Percentiles rank a stretch among this genome's conserved stretches.
These are phyloP conservation scores for Rugalucina vietnamica DNA, from an alignment of 2,888 invertebrate species.

Conservation along the genomic window DNA sequence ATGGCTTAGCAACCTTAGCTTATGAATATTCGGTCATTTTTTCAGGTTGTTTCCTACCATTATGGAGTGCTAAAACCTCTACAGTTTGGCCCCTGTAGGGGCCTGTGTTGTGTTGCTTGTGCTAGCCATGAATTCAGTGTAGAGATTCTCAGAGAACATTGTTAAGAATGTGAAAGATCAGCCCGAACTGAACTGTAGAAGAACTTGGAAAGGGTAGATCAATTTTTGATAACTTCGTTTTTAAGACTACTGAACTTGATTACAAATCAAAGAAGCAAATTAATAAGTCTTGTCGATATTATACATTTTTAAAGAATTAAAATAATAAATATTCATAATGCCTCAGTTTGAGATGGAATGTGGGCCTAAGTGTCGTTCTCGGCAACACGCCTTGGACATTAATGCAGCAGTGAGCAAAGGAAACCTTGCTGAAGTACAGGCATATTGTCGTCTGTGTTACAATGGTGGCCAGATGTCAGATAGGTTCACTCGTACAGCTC, in stretches of 20 bases:
- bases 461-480: constrained; percentile 75
- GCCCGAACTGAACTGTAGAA: too few species aligned
- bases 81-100: neutral
- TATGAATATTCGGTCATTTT: too few species aligned
- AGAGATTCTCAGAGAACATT: too few species aligned
- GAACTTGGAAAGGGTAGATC: too few species aligned
- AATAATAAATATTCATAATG: constrained; percentile 52
- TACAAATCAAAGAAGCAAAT: too few species aligned
- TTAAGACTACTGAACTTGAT: too few species aligned
- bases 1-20: too few species aligned
- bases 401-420: constrained; percentile 81
- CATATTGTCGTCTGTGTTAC: constrained; percentile 79
- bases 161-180: too few species aligned
- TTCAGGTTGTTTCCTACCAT: constrained; percentile 24
- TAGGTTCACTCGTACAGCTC: constrained; percentile 88
- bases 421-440: constrained; percentile 75
- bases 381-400: constrained; percentile 81
- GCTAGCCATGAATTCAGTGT: neutral
- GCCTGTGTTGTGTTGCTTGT: neutral
- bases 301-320: too few species aligned
- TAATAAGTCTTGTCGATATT: too few species aligned
- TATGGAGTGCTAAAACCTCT: constrained; percentile 33
- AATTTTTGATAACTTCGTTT: too few species aligned
- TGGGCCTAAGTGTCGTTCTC: constrained; percentile 82
- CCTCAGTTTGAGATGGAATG: constrained; percentile 73